These are phyloP conservation scores for Pentamera pediparva DNA, from an alignment of 53 echinoderm and acorn worm species.

Conservation along the genomic window DNA sequence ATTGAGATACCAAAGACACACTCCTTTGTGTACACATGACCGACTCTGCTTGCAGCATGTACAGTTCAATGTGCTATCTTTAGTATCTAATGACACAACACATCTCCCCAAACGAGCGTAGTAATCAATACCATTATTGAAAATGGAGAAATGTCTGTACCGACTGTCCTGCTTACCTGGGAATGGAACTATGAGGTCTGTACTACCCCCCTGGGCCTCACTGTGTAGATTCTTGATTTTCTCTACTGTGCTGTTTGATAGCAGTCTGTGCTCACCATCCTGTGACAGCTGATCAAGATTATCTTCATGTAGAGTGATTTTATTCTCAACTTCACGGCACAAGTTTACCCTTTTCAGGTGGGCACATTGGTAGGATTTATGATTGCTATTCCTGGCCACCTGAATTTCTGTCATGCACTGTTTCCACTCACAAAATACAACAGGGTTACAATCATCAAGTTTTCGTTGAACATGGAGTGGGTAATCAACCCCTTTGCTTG, in stretches of 20 bases:
- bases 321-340: not conserved
- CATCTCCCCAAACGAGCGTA: not conserved
- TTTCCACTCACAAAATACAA: not conserved
- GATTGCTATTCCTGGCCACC: not conserved
- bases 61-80: not conserved
- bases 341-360: constrained; percentile 10
- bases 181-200: not conserved
- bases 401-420: constrained; percentile 6
- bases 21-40: constrained; percentile 14
- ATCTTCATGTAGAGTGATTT: not conserved
- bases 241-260: not conserved
- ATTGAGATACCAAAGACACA: not conserved
- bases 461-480: constrained; percentile 25
- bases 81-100: not conserved
- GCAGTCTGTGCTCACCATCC: not conserved
- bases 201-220: not conserved
- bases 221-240: not conserved
- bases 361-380: constrained; percentile 1
- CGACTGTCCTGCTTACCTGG: not conserved
- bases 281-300: not conserved
- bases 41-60: constrained; percentile 1
- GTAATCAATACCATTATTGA: not conserved
- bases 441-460: not conserved
- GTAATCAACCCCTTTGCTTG: constrained; percentile 6
- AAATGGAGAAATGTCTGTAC: constrained; percentile 2